A percentile compares a stretch with the other conserved stretches of the same genome.
Evolutionary conservation across 2,888 invertebrate species (phyloP).

Genomic region (Andrena camellia): DNA sequence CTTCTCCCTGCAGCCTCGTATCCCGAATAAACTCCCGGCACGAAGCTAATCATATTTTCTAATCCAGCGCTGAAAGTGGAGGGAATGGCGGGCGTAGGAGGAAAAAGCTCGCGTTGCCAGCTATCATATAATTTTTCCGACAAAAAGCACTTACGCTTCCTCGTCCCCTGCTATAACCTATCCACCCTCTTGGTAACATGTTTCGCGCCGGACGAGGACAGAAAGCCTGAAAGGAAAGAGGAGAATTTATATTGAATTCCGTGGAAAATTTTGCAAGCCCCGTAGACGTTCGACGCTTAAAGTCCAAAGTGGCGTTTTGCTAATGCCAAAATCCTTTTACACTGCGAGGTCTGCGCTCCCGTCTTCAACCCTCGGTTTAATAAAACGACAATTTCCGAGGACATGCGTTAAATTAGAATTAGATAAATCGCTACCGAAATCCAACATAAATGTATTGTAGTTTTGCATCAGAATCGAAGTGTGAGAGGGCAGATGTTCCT

Average conservation of each 20-base stretch:
- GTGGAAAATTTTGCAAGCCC: slow-evolving; percentile 71
- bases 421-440: no score
- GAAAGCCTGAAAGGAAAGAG: slow-evolving; percentile 63
- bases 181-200: slow-evolving; percentile 77
- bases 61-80: slow-evolving; percentile 80
- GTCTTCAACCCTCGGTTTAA: not conserved
- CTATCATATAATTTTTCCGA: slow-evolving; percentile 84
- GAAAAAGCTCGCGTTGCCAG: slow-evolving; percentile 76
- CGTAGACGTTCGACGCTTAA: slow-evolving; percentile 24
- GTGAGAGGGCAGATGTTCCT: not conserved
- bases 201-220: slow-evolving; percentile 74
- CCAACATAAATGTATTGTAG: not conserved
- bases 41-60: slow-evolving; percentile 84
- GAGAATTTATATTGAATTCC: slow-evolving; percentile 82
- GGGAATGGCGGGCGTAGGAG: slow-evolving; percentile 65
- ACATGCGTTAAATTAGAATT: no score
- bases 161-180: slow-evolving; percentile 68
- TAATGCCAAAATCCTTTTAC: slow-evolving; percentile 12
- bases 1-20: slow-evolving; percentile 55
- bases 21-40: slow-evolving; percentile 77
- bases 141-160: slow-evolving; percentile 83
- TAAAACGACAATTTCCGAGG: no score
- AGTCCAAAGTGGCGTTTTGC: not conserved
- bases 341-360: not conserved
- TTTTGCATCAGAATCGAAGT: not conserved